Conservation (phyloP, 2,888 invertebrate genomes). For the Synergus gifuensis region DNA sequence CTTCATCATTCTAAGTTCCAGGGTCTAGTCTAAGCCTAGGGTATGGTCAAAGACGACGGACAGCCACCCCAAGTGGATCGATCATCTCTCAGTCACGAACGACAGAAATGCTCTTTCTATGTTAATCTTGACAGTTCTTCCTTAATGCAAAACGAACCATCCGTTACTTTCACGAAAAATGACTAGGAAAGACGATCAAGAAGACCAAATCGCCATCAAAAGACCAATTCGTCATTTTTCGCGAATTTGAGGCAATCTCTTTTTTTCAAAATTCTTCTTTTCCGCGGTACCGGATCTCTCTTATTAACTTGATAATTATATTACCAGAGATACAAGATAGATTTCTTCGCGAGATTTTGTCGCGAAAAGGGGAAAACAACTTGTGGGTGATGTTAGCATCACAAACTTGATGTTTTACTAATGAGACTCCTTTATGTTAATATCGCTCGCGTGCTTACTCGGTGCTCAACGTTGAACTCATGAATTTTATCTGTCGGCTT, state of each 20-base stretch:
- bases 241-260: background rate
- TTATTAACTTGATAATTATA: background rate
- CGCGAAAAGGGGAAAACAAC: slow-evolving; percentile 25
- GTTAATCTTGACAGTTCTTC: slow-evolving; percentile 15
- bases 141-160: background rate
- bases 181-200: background rate
- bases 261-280: background rate
- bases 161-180: slow-evolving; percentile 16
- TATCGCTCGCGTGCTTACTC: slow-evolving; percentile 69
- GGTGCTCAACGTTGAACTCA: slow-evolving; percentile 59
- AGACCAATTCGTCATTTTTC: too few relatives aligned
- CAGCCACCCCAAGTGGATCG: slow-evolving; percentile 26
- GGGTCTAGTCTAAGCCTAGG: background rate
- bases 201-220: too few relatives aligned
- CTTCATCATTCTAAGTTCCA: slow-evolving; percentile 19
- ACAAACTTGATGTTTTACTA: slow-evolving; percentile 54
- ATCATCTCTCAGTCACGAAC: slow-evolving; percentile 39
- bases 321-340: background rate
- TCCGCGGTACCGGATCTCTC: background rate
- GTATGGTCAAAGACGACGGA: slow-evolving; percentile 6
- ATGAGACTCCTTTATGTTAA: slow-evolving; percentile 73
- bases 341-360: background rate
- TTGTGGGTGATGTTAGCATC: slow-evolving; percentile 17
- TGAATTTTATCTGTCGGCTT: slow-evolving; percentile 69
- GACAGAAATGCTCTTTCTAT: slow-evolving; percentile 24